A percentile compares a stretch with the other conserved stretches of the same genome.
phyloP scores from a whole-genome alignment of 2,888 invertebrate genomes.

The Exephanes ischioxanthus region DNA sequence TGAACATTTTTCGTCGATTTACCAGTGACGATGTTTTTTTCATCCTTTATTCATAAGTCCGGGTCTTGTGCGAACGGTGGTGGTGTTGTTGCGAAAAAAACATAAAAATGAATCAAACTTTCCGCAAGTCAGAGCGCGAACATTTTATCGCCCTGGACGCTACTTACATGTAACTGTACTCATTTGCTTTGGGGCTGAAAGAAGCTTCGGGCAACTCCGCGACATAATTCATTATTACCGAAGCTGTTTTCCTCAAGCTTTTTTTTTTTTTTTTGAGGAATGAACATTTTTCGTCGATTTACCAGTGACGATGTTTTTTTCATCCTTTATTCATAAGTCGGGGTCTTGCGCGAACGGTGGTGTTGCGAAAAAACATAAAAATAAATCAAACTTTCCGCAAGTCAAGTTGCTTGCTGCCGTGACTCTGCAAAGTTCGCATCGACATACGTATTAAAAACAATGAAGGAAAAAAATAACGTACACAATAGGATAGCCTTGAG shows the following conservation, averaged over 20 bases:
- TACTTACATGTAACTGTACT: constrained; percentile 27
- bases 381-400: constrained; percentile 8
- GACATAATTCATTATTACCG: not conserved
- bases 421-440: constrained; percentile 16
- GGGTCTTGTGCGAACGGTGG: not conserved
- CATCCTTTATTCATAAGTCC: not conserved
- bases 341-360: not conserved
- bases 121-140: constrained; percentile 1
- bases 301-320: not conserved
- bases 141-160: constrained; percentile 34
- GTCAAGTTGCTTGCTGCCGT: constrained; percentile 15
- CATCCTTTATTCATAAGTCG: constrained; percentile 2
- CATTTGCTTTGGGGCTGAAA: not conserved
- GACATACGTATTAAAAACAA: not conserved
- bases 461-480: not conserved
- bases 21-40: constrained; percentile 1
- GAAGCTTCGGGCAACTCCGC: not conserved
- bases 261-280: not conserved
- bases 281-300: not conserved
- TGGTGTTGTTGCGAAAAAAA: not conserved
- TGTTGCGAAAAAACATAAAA: not conserved
- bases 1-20: not conserved
- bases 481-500: constrained; percentile 11
- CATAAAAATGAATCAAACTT: not conserved
- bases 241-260: not conserved